Evolutionary conservation across 2,113 vertebrate species (phyloP).

Genomic region (Gobius niger): DNA sequence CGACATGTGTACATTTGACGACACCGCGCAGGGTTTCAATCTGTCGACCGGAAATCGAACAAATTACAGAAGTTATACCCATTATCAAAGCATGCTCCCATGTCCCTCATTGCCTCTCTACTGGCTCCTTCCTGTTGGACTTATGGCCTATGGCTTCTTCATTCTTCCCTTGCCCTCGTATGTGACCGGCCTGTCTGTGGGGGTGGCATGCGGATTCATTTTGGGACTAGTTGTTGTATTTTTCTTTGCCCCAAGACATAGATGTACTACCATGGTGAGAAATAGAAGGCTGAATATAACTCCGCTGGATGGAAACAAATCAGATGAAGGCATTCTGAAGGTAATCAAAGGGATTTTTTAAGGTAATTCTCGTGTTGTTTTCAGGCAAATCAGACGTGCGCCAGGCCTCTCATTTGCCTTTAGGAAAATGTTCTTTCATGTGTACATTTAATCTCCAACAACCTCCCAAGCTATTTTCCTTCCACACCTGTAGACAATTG

Average conservation of each 20-base stretch:
- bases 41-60: slow-evolving; percentile 41
- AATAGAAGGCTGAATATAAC: slow-evolving; percentile 25
- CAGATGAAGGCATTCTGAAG: slow-evolving; percentile 67
- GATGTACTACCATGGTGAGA: slow-evolving; percentile 2
- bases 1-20: slow-evolving; percentile 77
- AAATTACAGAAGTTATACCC: background rate
- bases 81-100: slow-evolving; percentile 2
- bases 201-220: slow-evolving; percentile 80
- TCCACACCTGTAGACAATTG: background rate
- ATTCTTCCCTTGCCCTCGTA: slow-evolving; percentile 83
- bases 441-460: background rate
- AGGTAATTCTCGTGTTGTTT: background rate
- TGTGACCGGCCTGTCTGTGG: slow-evolving; percentile 79
- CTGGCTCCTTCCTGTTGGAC: slow-evolving; percentile 72
- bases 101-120: slow-evolving; percentile 62
- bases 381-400: background rate
- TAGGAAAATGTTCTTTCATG: background rate
- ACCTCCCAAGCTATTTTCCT: background rate
- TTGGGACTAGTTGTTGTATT: slow-evolving; percentile 79
- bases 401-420: background rate
- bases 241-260: slow-evolving; percentile 62
- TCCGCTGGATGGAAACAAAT: slow-evolving; percentile 22
- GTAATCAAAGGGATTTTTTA: slow-evolving; percentile 56
- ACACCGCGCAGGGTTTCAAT: slow-evolving; percentile 80
- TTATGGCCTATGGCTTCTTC: slow-evolving; percentile 81